A percentile compares a stretch with the other conserved stretches of the same genome.
Evolutionary conservation across 2,888 invertebrate genomes (phyloP).

Genomic region (Tenthredo mesomela): DNA sequence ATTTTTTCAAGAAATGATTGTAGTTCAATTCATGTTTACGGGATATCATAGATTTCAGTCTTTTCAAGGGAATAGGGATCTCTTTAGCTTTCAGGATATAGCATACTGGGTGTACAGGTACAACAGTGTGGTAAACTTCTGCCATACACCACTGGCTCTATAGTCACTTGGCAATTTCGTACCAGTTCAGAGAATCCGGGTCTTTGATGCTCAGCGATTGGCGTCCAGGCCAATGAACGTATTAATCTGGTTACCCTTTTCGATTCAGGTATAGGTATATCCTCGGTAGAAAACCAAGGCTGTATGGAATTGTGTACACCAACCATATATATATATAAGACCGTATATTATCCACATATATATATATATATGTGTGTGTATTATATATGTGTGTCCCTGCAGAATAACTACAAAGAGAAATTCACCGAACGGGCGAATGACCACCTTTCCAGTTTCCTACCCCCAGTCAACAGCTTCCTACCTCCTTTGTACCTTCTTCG

Average conservation of each 20-base stretch:
- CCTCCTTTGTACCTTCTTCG: background rate
- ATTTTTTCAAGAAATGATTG: no score
- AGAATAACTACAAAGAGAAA: slow-evolving; percentile 35
- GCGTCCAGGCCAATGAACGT: slow-evolving; percentile 39
- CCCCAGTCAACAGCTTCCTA: background rate
- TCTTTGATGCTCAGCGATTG: slow-evolving; percentile 41
- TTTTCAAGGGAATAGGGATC: no score
- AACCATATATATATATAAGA: background rate
- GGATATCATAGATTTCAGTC: no score
- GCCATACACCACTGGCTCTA: background rate
- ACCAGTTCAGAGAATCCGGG: slow-evolving; percentile 37
- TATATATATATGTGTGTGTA: background rate
- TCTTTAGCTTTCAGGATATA: background rate
- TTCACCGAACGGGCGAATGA: slow-evolving; percentile 13
- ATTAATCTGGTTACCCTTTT: slow-evolving; percentile 32
- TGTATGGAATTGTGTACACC: background rate
- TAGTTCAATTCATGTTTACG: no score
- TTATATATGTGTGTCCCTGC: background rate
- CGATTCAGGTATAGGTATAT: background rate
- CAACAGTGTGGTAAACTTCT: background rate
- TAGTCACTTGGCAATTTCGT: slow-evolving; percentile 40
- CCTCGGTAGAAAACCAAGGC: background rate
- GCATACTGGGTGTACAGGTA: background rate
- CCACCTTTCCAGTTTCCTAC: slow-evolving; percentile 12
- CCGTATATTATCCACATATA: background rate